Base-by-base conservation (phyloP, 2,888 invertebrate species). In the Orthosia cruda region DNA sequence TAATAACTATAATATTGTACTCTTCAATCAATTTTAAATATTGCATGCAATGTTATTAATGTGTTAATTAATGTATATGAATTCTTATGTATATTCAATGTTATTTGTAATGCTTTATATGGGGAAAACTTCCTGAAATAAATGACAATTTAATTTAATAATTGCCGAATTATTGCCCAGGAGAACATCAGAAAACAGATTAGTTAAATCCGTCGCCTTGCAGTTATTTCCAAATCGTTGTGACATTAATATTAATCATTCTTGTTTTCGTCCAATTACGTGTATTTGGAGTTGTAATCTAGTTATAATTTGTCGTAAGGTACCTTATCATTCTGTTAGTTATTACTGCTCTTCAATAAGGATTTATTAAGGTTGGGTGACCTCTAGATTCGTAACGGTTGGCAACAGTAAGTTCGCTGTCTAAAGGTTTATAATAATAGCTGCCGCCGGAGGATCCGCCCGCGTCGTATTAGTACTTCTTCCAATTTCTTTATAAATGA, bases 181-280 rank as follows among this genome's bases (percentile, higher is more conserved):
- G 18, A 76, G 54, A 54, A 2, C 1, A 71, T 12, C 5, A 47
- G 13, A 65, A 40, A 52, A 55, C 4, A 20, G 26, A 63, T 69
- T 12, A 61, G 20, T 54, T 5, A 57, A 75, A 55, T 52, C 18
- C 32, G 4, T 12, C 3, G 26, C 32, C 45, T 74, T 64, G 50
- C 57, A 84, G 54, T 65, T 69, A 65, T 65, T 52, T 15, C 40
- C 15, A 57, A 55, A 62, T 66, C 40, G 40, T 71, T 54, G 69
- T 59, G 61, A 80, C 64, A 84, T 77, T 58, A 73, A 63, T 49
- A 84, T 75, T 69, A 84, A 84, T 83, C 74, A 83, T 70, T 71
- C 67, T 54, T 80, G 77, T 83, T 83, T 83, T 80, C 65, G 47
- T 72, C 40, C 72, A 83, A 83, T 77, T 80, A 80, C 67, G 23